phyloP scores from a whole-genome alignment of 2,113 vertebrate species.

The Brienomyrus longianalis region DNA sequence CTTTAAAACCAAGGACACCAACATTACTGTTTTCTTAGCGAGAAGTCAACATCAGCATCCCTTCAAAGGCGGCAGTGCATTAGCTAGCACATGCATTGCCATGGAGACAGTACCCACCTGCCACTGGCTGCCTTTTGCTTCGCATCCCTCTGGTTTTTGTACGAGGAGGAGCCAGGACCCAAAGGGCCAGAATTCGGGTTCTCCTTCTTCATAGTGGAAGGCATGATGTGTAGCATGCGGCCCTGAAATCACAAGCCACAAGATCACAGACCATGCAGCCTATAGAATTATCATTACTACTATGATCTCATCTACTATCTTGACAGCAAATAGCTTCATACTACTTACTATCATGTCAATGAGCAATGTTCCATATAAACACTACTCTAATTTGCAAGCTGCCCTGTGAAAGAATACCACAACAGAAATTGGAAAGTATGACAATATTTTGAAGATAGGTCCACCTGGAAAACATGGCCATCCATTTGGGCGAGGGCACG shows the following conservation, averaged over 20 bases:
- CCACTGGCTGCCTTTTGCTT: constrained; percentile 82
- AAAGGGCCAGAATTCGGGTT: constrained; percentile 47
- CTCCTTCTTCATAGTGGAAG: constrained; percentile 83
- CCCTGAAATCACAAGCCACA: constrained; percentile 57
- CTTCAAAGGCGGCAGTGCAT: neutral
- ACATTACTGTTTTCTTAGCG: neutral
- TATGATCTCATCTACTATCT: neutral
- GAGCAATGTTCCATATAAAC: too few relatives aligned
- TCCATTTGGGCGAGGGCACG: constrained; percentile 77
- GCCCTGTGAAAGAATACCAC: neutral
- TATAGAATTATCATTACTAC: neutral
- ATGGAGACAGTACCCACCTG: constrained; percentile 59
- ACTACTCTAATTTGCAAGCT: neutral
- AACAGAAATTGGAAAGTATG: neutral
- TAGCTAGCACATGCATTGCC: neutral
- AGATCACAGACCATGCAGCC: neutral
- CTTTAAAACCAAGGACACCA: neutral
- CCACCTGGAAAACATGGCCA: constrained; percentile 90
- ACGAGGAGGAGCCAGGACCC: constrained; percentile 64
- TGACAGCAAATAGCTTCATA: neutral
- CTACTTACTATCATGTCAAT: neutral
- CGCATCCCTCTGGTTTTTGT: constrained; percentile 79
- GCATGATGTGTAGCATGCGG: constrained; percentile 84
- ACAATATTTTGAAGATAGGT: neutral
- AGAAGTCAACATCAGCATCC: neutral